These are phyloP conservation scores for Gallinago solitaria DNA, from an alignment of 2,797 vertebrate genomes.

Conservation along the genomic window DNA sequence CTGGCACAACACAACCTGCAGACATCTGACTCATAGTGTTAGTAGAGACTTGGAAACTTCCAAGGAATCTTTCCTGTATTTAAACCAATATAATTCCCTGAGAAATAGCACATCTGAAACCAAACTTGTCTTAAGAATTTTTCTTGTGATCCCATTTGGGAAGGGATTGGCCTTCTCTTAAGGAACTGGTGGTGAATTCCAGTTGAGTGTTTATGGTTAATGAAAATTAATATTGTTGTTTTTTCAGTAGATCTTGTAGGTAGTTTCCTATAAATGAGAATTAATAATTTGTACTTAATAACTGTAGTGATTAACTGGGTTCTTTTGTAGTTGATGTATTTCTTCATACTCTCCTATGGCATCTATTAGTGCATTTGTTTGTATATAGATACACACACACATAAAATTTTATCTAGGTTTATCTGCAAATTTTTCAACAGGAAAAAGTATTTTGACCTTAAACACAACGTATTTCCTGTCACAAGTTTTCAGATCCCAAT, in stretches of 20 bases:
- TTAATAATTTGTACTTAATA: neutral
- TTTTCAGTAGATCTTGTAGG: neutral
- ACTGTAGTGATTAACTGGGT: neutral
- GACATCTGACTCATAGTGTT: conserved; percentile 21
- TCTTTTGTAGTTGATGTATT: neutral
- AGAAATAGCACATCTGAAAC: conserved; percentile 16
- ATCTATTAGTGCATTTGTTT: neutral
- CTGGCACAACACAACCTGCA: conserved; percentile 23
- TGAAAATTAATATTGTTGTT: neutral
- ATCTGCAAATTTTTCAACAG: neutral
- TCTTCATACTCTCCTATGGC: neutral
- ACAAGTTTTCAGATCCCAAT: neutral
- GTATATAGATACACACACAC: accelerated
- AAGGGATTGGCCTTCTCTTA: neutral
- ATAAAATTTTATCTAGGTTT: neutral
- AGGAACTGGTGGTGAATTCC: neutral
- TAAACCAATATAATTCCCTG: conserved; percentile 10
- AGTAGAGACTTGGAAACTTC: conserved; percentile 45
- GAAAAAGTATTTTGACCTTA: neutral
- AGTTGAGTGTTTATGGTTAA: neutral
- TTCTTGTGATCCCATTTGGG: neutral
- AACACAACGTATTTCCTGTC: neutral
- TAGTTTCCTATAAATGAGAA: neutral
- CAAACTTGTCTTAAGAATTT: neutral
- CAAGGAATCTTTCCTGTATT: conserved; percentile 38